Percentiles rank a stretch among this genome's conserved stretches.
phyloP scores from a whole-genome alignment of 1,140 invertebrate species.

The Aphidius gifuensis region DNA sequence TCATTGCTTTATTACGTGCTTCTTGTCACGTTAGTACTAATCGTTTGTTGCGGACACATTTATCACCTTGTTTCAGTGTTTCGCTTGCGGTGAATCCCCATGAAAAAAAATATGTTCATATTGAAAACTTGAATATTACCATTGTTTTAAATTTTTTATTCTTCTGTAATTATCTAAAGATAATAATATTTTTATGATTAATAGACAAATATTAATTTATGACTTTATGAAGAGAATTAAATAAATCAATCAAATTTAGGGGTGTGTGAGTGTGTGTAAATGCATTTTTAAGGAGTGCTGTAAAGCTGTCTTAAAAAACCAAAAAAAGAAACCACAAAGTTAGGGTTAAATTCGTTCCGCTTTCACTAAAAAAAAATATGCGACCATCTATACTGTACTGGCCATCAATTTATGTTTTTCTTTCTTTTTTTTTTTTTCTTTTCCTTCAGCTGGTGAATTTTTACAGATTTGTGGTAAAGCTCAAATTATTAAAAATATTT shows the following conservation, averaged over 20 bases:
- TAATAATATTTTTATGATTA: not conserved
- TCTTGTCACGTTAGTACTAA: constrained; percentile 45
- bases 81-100: not conserved
- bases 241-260: too few relatives aligned
- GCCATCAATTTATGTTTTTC: too few relatives aligned
- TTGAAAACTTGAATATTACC: too few relatives aligned
- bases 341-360: constrained; percentile 8
- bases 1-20: constrained; percentile 51
- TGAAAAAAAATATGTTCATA: too few relatives aligned
- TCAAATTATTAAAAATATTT: too few relatives aligned
- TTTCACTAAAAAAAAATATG: constrained; percentile 12
- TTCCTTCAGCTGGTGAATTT: not conserved
- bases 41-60: constrained; percentile 50
- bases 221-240: not conserved
- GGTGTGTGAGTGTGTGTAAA: too few relatives aligned
- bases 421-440: not conserved
- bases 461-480: too few relatives aligned
- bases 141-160: not conserved
- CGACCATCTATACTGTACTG: too few relatives aligned
- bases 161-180: not conserved
- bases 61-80: constrained; percentile 35
- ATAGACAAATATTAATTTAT: not conserved
- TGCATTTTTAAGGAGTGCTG: too few relatives aligned
- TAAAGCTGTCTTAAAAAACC: not conserved
- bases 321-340: not conserved